Evolutionary conservation across 2,888 invertebrate species (phyloP).

Genomic region (Acholoe squamosa): DNA sequence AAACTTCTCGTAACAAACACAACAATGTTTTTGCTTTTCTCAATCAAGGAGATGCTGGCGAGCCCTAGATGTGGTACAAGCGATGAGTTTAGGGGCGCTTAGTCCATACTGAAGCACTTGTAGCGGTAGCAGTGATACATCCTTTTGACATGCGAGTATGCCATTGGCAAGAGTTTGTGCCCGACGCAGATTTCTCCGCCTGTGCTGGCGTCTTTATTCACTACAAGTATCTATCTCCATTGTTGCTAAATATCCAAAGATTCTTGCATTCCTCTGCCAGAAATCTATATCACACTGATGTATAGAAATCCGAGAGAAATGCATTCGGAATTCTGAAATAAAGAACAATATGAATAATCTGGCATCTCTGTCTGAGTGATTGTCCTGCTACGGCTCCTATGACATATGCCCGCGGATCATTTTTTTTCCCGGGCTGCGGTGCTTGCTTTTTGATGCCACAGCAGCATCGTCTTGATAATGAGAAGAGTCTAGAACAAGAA

Average conservation of each 20-base stretch:
- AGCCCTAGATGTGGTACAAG: not conserved
- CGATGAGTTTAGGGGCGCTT: not conserved
- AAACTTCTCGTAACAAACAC: not conserved
- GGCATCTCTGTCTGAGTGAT: too few relatives aligned
- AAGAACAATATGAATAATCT: too few relatives aligned
- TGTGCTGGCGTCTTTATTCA: not conserved
- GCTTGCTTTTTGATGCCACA: not conserved
- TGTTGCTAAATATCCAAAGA: too few relatives aligned
- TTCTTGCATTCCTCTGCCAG: too few relatives aligned
- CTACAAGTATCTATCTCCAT: too few relatives aligned
- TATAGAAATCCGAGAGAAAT: too few relatives aligned
- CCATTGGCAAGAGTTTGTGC: slow-evolving; percentile 7
- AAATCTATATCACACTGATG: too few relatives aligned
- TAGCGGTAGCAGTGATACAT: not conserved
- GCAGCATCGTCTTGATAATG: not conserved
- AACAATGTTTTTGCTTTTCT: not conserved
- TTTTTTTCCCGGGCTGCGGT: not conserved
- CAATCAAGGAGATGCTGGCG: not conserved
- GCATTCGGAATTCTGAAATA: too few relatives aligned
- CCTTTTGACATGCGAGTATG: not conserved
- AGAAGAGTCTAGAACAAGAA: not conserved
- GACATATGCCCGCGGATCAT: not conserved
- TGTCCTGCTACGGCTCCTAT: too few relatives aligned
- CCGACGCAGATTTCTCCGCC: not conserved
- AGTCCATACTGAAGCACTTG: not conserved